Evolutionary conservation across 2,888 invertebrate genomes (phyloP).

Genomic region (Choristoneura rosaceana): DNA sequence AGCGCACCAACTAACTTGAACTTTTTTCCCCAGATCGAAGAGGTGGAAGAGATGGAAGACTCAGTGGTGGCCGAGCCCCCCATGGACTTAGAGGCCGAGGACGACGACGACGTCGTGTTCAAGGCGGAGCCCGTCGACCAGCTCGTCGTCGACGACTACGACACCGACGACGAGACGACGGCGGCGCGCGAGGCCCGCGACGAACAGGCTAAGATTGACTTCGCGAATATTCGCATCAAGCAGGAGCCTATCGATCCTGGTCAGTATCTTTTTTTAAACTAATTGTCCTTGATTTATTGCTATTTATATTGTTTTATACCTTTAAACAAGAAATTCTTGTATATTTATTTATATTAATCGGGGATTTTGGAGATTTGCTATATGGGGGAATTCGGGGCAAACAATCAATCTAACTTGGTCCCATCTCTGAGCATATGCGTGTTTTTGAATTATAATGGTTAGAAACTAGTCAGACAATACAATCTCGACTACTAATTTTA

Average conservation of each 20-base stretch:
- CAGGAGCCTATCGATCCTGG: constrained; percentile 89
- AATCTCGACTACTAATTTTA: no score
- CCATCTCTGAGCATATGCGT: no score
- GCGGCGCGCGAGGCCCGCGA: constrained; percentile 65
- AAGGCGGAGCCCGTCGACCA: constrained; percentile 88
- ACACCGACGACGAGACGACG: constrained; percentile 84
- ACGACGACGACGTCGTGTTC: constrained; percentile 89
- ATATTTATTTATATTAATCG: no score
- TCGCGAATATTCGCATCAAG: constrained; percentile 86
- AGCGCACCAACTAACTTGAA: not conserved
- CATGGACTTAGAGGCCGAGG: constrained; percentile 56
- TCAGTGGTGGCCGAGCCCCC: not conserved
- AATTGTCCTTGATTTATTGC: no score
- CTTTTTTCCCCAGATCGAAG: constrained; percentile 13
- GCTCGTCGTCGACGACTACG: constrained; percentile 87
- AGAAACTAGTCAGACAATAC: no score
- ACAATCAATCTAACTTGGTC: no score
- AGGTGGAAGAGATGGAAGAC: constrained; percentile 6
- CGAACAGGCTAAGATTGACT: constrained; percentile 61
- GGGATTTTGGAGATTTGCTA: no score
- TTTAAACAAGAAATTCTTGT: no score
- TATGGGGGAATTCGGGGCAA: no score
- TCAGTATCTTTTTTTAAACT: constrained; percentile 47
- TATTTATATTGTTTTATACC: no score
- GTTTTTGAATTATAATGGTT: no score